Evolutionary conservation across 2,797 vertebrate species (phyloP).

Genomic region (Xiphophorus birchmanni): DNA sequence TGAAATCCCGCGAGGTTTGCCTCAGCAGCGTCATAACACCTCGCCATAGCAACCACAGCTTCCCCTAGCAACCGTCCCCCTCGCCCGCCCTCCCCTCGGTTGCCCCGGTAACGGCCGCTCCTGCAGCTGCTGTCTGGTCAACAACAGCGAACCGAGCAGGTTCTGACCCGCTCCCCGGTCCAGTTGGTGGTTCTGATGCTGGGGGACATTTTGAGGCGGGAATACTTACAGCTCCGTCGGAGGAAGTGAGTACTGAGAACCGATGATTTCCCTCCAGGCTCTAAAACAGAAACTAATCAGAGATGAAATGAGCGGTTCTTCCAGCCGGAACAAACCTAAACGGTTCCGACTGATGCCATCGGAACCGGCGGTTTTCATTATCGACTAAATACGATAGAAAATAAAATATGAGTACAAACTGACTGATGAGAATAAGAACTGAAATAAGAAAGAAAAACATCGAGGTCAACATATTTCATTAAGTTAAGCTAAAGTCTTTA

Average conservation of each 20-base stretch:
- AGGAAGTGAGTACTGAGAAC: constrained; percentile 50
- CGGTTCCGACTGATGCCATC: background rate
- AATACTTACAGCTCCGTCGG: constrained; percentile 3
- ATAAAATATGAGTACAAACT: too few species aligned
- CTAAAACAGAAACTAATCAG: background rate
- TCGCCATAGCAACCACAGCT: constrained; percentile 77
- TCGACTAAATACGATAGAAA: too few species aligned
- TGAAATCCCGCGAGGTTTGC: constrained; percentile 55
- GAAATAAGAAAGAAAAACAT: too few species aligned
- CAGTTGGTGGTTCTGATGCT: background rate
- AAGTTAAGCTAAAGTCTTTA: too few species aligned
- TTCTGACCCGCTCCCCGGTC: background rate
- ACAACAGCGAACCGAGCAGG: background rate
- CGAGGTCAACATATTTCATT: too few species aligned
- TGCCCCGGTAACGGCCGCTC: constrained; percentile 69
- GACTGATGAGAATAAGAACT: too few species aligned
- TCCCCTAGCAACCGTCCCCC: constrained; percentile 76
- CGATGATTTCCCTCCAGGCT: background rate
- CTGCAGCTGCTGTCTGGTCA: constrained; percentile 54
- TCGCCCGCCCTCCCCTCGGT: constrained; percentile 55
- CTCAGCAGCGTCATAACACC: constrained; percentile 62
- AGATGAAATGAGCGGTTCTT: constrained; percentile 1
- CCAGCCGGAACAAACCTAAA: background rate
- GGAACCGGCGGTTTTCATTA: too few species aligned
- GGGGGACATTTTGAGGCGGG: constrained; percentile 26